Evolutionary conservation across 2,113 vertebrate species (phyloP).

Genomic region (Tautogolabrus adspersus): DNA sequence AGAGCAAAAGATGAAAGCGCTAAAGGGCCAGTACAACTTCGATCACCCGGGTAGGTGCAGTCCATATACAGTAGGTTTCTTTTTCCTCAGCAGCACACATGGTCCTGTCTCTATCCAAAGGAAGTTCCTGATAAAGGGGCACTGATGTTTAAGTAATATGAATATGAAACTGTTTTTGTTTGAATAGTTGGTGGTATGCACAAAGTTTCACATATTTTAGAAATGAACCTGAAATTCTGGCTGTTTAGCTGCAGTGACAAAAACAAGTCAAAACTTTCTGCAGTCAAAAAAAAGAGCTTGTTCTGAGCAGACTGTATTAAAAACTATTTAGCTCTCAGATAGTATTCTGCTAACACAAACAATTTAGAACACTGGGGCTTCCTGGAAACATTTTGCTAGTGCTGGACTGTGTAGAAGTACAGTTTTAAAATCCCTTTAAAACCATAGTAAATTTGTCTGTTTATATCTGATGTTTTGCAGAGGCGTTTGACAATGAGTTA

Average conservation of each 20-base stretch:
- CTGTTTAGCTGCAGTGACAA: background rate
- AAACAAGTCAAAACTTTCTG: background rate
- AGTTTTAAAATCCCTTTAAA: background rate
- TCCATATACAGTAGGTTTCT: background rate
- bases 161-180: too few species aligned
- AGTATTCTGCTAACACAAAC: background rate
- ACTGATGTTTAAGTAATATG: too few species aligned
- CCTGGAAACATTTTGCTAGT: background rate
- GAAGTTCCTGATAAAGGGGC: too few species aligned
- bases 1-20: slow-evolving; percentile 93
- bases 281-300: background rate
- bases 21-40: slow-evolving; percentile 98
- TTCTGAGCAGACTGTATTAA: background rate
- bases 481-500: slow-evolving; percentile 95
- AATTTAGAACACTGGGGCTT: background rate
- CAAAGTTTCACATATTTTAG: too few species aligned
- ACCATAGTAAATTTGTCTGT: background rate
- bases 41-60: slow-evolving; percentile 91
- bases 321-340: background rate
- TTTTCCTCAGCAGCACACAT: background rate
- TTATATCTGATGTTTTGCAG: slow-evolving; percentile 76
- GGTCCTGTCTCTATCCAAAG: background rate
- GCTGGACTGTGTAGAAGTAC: background rate
- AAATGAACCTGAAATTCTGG: background rate
- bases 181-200: too few species aligned